Evolutionary conservation across 1,140 invertebrate genomes (phyloP).

Genomic region (Drosophila orosa): DNA sequence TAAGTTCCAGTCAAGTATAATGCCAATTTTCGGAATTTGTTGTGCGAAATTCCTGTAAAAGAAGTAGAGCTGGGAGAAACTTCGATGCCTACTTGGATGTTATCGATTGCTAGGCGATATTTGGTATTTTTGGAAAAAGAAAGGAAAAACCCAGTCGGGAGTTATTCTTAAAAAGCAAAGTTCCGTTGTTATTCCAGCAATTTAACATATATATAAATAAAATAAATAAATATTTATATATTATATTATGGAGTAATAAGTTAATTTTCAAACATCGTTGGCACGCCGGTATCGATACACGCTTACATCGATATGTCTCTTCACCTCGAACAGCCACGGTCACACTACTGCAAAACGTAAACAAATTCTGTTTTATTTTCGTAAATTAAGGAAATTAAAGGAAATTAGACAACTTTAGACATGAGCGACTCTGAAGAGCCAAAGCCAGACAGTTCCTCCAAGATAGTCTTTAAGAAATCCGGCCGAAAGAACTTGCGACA

Average conservation of each 20-base stretch:
- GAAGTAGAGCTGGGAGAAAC: constrained; percentile 5
- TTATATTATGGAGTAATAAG: too few relatives aligned
- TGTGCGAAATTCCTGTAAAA: constrained; percentile 27
- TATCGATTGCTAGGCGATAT: background rate
- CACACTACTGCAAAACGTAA: constrained; percentile 24
- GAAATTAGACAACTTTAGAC: constrained; percentile 2
- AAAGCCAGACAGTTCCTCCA: constrained; percentile 19
- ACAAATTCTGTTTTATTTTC: constrained; percentile 21
- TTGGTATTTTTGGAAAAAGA: background rate
- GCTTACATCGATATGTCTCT: too few relatives aligned
- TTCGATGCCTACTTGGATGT: background rate
- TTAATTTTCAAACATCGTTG: too few relatives aligned
- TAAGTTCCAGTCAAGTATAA: background rate
- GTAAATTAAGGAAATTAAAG: background rate
- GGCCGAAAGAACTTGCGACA: constrained; percentile 69
- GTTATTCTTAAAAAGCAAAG: background rate
- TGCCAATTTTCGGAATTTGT: constrained; percentile 22
- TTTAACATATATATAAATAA: too few relatives aligned
- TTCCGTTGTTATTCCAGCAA: background rate
- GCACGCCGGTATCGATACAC: background rate
- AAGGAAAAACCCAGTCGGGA: too few relatives aligned
- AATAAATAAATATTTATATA: too few relatives aligned
- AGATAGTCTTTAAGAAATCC: constrained; percentile 74
- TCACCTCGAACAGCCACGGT: background rate
- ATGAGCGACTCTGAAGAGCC: constrained; percentile 28